A percentile compares a stretch with the other conserved stretches of the same genome.
phyloP scores from a whole-genome alignment of 30 jellyfish, hydroid and myxozoan genomes.

The Catostylus mosaicus region DNA sequence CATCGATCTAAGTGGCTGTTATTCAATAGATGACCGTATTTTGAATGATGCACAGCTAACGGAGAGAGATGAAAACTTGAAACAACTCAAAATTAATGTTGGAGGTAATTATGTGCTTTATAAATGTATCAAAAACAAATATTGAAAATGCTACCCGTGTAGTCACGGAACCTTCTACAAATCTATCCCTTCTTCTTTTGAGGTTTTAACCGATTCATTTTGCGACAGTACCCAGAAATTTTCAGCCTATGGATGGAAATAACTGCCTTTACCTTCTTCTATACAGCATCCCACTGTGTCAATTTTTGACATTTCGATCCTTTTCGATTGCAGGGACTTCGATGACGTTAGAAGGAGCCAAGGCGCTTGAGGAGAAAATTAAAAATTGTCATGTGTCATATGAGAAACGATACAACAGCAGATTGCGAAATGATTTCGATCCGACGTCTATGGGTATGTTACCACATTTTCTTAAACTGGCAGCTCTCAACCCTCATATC shows the following conservation, averaged over 20 bases:
- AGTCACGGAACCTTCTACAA: no score
- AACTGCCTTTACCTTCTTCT: no score
- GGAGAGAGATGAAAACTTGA: slow-evolving; percentile 20
- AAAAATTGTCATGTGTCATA: slow-evolving; percentile 44
- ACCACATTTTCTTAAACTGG: no score
- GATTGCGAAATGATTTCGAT: slow-evolving; percentile 71
- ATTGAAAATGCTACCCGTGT: no score
- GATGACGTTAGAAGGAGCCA: slow-evolving; percentile 59
- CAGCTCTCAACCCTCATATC: no score
- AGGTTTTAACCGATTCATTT: no score
- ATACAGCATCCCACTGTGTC: no score
- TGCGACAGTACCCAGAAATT: no score
- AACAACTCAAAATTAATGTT: slow-evolving; percentile 18
- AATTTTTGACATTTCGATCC: background rate
- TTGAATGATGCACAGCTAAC: slow-evolving; percentile 28
- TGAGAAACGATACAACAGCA: slow-evolving; percentile 29
- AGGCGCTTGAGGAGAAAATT: slow-evolving; percentile 30
- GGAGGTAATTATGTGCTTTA: slow-evolving; percentile 82
- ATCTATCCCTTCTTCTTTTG: no score
- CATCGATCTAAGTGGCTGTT: slow-evolving; percentile 75
- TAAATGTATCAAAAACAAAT: no score
- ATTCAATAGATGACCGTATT: slow-evolving; percentile 40
- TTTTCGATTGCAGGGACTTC: slow-evolving; percentile 46
- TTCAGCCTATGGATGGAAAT: no score
- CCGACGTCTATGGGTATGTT: slow-evolving; percentile 65